Base-by-base conservation (phyloP, 2,888 invertebrate genomes). In the Ophioninae sp. region DNA sequence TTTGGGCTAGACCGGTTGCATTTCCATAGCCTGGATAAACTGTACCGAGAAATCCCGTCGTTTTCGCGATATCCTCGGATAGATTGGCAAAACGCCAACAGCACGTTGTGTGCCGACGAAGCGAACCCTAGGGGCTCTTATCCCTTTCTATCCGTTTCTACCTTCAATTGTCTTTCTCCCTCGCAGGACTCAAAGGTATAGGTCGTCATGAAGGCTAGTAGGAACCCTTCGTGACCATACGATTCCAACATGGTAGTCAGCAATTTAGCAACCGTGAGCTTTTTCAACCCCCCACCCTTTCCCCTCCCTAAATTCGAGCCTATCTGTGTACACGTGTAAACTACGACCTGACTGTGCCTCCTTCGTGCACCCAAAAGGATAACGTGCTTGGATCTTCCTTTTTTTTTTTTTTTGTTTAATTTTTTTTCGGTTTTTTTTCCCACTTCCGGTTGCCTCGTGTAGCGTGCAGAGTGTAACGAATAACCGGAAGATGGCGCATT, bases 201-300 rank as follows among this genome's bases (percentile, higher is more conserved):
- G 20, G 17, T 56, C 9, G 41, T 39, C 69, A 23, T 63, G 22
- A 64, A 41, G 72, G 61, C 41, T 75, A 69, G 51, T 44, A n/a
- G 13, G 44, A 73, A 39, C 58, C 30, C 58, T 64, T n/a, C 13
- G 8, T 74, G 56, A 65, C 75, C 63, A 9, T 39, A 7, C 22
- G 58, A 44, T 74, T 84, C 85, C 85, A 82, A 85, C 84, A 86
- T 85, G 83, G 84, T 85, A 89, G 88, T 89, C 89, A 87, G 87
- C 88, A 88, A 89, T 89, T 89, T 88, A 85, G 85, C 81, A 86
- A 82, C 68, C 78, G 76, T 73, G 75, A 74, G 80, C 39, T 69
- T 80, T 75, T 56, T 37, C 37, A n/a, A 22, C 63, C 78, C 59
- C 59, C 51, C 41, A 23, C 68, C 23, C 39, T 61, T 20, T 41